Conservation (phyloP, 2,113 vertebrate genomes). For the Istiophorus platypterus region DNA sequence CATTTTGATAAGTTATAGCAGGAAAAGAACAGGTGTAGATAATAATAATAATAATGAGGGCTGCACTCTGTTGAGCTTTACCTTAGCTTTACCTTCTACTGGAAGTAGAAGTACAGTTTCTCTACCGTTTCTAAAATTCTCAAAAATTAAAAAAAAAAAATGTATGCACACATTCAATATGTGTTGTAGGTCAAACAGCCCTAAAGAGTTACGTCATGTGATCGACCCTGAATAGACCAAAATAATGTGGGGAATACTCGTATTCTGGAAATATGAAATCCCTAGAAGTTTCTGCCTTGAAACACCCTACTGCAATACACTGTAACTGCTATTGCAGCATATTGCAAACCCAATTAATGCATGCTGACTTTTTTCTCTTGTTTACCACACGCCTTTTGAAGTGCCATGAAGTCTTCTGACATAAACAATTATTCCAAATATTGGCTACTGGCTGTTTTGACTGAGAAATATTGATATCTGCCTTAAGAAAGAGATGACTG, state of each 20-base stretch:
- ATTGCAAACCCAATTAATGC: constrained; percentile 59
- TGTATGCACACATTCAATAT: neutral
- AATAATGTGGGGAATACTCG: constrained; percentile 11
- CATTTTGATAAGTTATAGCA: too few species aligned
- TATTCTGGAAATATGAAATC: neutral
- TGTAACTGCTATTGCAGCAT: constrained; percentile 59
- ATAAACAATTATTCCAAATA: constrained; percentile 28
- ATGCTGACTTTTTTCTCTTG: constrained; percentile 18
- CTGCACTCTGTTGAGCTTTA: too few species aligned
- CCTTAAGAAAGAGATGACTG: neutral
- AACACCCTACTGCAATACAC: constrained; percentile 42
- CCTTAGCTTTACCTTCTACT: too few species aligned
- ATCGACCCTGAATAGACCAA: neutral
- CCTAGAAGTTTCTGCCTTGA: constrained; percentile 17
- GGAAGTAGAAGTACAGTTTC: too few species aligned
- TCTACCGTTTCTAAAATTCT: too few species aligned
- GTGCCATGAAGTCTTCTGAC: constrained; percentile 4
- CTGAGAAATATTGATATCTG: constrained; percentile 24
- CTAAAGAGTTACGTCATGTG: neutral
- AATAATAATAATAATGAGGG: too few species aligned
- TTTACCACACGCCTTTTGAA: constrained; percentile 23
- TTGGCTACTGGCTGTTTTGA: constrained; percentile 2
- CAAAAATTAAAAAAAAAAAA: too few species aligned
- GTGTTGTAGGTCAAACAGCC: neutral
- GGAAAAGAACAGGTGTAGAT: neutral